Percentiles rank a stretch among this genome's conserved stretches.
These are phyloP conservation scores for Micropterix aruncella DNA, from an alignment of 2,888 invertebrate genomes.

Conservation along the genomic window DNA sequence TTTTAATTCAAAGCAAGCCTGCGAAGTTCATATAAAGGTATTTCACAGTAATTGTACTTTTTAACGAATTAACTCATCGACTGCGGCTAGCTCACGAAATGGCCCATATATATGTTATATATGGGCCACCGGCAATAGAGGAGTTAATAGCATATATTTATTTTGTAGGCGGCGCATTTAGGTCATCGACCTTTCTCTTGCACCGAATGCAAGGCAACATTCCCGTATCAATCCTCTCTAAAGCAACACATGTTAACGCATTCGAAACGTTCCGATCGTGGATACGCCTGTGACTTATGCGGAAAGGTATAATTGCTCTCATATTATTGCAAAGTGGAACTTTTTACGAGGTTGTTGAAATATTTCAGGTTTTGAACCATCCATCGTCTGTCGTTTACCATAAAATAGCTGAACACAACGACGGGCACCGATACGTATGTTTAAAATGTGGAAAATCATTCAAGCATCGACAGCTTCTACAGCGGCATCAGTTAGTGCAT, in stretches of 20 bases:
- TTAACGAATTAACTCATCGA: background rate
- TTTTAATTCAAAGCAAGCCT: constrained; percentile 44
- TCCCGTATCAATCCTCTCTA: constrained; percentile 46
- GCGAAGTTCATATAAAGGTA: constrained; percentile 42
- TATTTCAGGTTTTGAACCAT: constrained; percentile 42
- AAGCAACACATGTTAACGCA: constrained; percentile 41
- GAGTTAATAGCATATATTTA: no score
- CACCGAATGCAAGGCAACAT: constrained; percentile 40
- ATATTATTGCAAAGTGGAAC: background rate
- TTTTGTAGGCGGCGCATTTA: constrained; percentile 35
- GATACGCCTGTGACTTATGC: constrained; percentile 51
- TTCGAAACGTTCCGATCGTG: constrained; percentile 26
- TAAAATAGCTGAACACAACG: constrained; percentile 53
- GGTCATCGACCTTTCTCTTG: constrained; percentile 43
- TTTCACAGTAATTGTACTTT: background rate
- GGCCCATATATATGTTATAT: no score
- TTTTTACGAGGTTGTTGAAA: background rate
- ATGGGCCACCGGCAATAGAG: no score
- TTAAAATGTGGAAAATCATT: constrained; percentile 63
- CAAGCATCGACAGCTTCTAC: constrained; percentile 56
- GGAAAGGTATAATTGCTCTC: constrained; percentile 37
- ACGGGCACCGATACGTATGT: constrained; percentile 55
- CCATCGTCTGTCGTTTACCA: constrained; percentile 64
- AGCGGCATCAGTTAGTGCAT: constrained; percentile 69
- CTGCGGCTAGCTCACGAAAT: no score